A percentile compares a stretch with the other conserved stretches of the same genome.
Evolutionary conservation across 64 coral and sea anemone genomes (phyloP).

Genomic region (Astreopora myriophthalma): DNA sequence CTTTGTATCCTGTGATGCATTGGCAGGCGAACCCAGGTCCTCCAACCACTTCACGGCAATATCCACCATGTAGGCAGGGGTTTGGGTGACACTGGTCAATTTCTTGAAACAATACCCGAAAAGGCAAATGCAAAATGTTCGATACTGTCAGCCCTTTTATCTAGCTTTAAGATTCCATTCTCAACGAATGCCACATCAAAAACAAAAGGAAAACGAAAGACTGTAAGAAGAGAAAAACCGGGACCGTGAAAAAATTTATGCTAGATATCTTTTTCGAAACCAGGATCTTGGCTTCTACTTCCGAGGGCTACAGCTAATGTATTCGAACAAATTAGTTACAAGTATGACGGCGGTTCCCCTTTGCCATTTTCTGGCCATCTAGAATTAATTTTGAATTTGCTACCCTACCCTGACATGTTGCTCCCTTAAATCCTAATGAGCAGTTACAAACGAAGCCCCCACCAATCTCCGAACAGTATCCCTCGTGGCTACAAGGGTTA

Average conservation of each 20-base stretch:
- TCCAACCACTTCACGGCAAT: slow-evolving; percentile 85
- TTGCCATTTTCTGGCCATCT: too few species aligned
- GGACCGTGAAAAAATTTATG: too few species aligned
- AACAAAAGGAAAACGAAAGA: too few species aligned
- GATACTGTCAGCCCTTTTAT: too few species aligned
- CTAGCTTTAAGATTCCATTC: too few species aligned
- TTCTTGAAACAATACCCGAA: slow-evolving; percentile 18
- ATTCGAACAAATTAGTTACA: not conserved
- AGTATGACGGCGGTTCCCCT: not conserved
- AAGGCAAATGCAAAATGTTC: too few species aligned
- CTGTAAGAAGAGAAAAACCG: too few species aligned
- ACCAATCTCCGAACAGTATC: slow-evolving; percentile 71
- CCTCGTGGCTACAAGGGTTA: slow-evolving; percentile 82
- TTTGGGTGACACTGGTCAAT: slow-evolving; percentile 85
- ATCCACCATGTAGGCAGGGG: slow-evolving; percentile 71
- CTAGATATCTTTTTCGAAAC: too few species aligned
- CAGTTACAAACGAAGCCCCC: slow-evolving; percentile 92
- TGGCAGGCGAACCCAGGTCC: slow-evolving; percentile 80
- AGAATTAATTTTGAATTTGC: too few species aligned
- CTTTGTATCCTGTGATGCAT: slow-evolving; percentile 81
- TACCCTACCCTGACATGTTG: slow-evolving; percentile 84
- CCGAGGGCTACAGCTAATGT: too few species aligned
- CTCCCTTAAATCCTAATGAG: slow-evolving; percentile 82
- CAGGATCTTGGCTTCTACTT: too few species aligned
- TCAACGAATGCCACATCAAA: too few species aligned